Conservation (phyloP, 2,113 vertebrate species). For the Nibea albiflora region DNA sequence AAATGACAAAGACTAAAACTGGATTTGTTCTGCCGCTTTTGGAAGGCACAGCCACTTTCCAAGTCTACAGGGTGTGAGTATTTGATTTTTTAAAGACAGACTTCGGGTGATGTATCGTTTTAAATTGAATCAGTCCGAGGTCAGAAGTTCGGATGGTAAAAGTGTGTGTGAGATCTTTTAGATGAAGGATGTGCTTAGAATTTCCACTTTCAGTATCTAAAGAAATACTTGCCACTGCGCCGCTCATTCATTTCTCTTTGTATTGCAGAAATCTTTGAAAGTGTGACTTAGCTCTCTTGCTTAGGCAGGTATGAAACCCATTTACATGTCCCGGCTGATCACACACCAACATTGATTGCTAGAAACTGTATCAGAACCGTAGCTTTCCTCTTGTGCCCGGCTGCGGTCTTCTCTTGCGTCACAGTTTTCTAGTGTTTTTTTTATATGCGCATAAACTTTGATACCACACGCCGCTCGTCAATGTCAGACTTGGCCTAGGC, state of each 20-base stretch:
- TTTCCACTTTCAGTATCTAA: background rate
- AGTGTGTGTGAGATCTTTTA: background rate
- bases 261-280: background rate
- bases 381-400: too few relatives aligned
- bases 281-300: background rate
- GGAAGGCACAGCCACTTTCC: slow-evolving; percentile 27
- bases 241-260: background rate
- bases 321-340: background rate
- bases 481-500: too few relatives aligned
- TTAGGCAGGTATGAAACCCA: too few relatives aligned
- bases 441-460: too few relatives aligned
- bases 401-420: too few relatives aligned
- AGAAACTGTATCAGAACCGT: too few relatives aligned
- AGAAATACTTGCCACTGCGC: too few relatives aligned
- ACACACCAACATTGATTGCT: too few relatives aligned
- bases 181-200: background rate
- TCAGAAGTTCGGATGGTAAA: background rate
- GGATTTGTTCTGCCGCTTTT: slow-evolving; percentile 46
- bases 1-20: slow-evolving; percentile 44
- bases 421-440: too few relatives aligned
- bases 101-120: background rate
- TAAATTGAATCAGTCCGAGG: slow-evolving; percentile 7
- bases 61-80: background rate
- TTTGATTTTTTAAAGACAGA: slow-evolving; percentile 1
- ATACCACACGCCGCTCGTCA: too few relatives aligned